Percentiles rank a stretch among this genome's conserved stretches.
Evolutionary conservation across 2,888 invertebrate genomes (phyloP).

Genomic region (Labia minor): DNA sequence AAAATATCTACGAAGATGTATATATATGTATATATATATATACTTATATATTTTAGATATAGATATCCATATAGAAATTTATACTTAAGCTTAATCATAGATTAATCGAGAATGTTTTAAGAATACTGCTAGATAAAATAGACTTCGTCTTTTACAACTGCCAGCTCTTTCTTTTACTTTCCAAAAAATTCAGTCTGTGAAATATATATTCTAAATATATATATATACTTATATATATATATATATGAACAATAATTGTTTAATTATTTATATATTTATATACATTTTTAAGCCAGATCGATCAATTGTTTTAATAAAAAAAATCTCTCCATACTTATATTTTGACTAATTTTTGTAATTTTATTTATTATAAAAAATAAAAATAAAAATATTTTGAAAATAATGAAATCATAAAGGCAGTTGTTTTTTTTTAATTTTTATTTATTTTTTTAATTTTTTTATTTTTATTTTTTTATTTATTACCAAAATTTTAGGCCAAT

Average conservation of each 20-base stretch:
- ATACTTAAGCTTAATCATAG: background rate
- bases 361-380: too few relatives aligned
- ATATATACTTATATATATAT: background rate
- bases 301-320: too few relatives aligned
- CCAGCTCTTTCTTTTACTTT: background rate
- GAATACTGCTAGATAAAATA: conserved; percentile 13
- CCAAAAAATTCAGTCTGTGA: background rate
- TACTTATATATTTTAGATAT: background rate
- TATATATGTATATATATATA: too few relatives aligned
- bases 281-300: too few relatives aligned
- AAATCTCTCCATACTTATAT: too few relatives aligned
- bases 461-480: background rate
- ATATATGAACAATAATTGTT: too few relatives aligned
- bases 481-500: background rate
- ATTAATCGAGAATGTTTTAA: conserved; percentile 1
- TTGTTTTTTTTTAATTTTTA: too few relatives aligned
- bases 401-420: too few relatives aligned
- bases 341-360: too few relatives aligned
- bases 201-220: background rate
- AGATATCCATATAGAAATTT: background rate
- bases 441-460: background rate
- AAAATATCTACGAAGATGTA: too few relatives aligned
- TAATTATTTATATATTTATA: too few relatives aligned
- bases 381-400: too few relatives aligned
- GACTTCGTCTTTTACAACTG: conserved; percentile 2